Conservation (phyloP, 2,888 invertebrate species). For the Rugalucina vietnamica region DNA sequence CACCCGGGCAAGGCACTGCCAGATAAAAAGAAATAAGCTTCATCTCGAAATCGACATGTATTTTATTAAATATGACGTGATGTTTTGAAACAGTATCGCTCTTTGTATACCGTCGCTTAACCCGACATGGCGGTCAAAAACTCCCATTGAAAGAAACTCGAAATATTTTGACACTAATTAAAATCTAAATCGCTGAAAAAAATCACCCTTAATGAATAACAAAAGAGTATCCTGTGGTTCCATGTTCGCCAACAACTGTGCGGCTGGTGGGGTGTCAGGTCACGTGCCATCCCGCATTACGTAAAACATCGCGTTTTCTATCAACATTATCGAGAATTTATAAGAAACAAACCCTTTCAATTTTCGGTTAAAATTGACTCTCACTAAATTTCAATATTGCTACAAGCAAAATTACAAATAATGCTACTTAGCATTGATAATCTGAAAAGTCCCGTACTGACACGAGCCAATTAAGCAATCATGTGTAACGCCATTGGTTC, state of each 20-base stretch:
- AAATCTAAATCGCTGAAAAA: background rate
- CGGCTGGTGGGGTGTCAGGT: background rate
- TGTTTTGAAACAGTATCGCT: no score
- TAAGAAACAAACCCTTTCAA: background rate
- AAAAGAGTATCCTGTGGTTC: background rate
- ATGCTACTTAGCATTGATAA: conserved; percentile 12
- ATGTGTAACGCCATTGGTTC: background rate
- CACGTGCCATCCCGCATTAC: conserved; percentile 14
- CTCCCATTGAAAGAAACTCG: background rate
- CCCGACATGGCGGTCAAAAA: background rate
- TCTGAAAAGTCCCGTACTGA: background rate
- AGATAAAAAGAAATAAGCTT: no score
- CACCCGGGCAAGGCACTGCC: no score
- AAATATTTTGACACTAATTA: conserved; percentile 12
- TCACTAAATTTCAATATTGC: conserved; percentile 5
- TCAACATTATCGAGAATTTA: conserved; percentile 18
- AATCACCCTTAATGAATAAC: conserved; percentile 7
- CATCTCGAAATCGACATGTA: no score
- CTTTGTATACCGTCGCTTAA: no score
- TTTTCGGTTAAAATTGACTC: background rate
- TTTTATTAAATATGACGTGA: no score
- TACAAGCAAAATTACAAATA: conserved; percentile 5
- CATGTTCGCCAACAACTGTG: background rate
- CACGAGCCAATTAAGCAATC: background rate
- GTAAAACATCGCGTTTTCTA: conserved; percentile 33